Evolutionary conservation across 2,888 invertebrate genomes (phyloP).

Genomic region (Harpalus rufipes): DNA sequence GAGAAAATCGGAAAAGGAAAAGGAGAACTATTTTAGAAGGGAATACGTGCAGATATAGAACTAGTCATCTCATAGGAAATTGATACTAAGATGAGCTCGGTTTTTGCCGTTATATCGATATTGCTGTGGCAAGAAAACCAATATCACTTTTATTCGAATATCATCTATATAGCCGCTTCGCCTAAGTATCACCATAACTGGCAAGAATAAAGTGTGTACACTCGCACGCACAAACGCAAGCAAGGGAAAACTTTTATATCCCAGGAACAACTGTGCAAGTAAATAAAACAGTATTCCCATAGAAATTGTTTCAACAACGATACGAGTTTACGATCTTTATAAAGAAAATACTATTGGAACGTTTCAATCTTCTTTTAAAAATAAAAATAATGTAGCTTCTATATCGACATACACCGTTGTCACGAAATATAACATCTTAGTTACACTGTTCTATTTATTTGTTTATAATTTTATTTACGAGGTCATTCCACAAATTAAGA

Average conservation of each 20-base stretch:
- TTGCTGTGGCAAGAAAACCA: constrained; percentile 57
- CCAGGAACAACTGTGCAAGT: neutral
- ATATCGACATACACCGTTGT: too few species aligned
- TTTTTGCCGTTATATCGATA: constrained; percentile 61
- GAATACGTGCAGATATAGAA: constrained; percentile 57
- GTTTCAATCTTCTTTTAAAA: neutral
- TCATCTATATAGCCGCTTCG: constrained; percentile 58
- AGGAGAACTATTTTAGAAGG: constrained; percentile 41
- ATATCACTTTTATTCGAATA: constrained; percentile 62
- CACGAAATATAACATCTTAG: too few species aligned
- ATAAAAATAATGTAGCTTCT: neutral
- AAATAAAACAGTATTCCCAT: neutral
- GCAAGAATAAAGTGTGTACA: constrained; percentile 39
- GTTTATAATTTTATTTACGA: too few species aligned
- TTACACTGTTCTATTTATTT: too few species aligned
- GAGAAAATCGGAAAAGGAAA: constrained; percentile 48
- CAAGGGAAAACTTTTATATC: neutral
- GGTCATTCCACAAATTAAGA: too few species aligned
- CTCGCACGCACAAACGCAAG: neutral
- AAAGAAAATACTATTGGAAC: neutral
- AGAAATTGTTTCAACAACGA: neutral
- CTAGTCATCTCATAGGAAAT: constrained; percentile 59
- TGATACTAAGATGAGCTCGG: constrained; percentile 55
- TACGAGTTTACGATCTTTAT: neutral
- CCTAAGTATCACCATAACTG: constrained; percentile 56